Evolutionary conservation across 2,113 vertebrate species (phyloP), one percentile per base, ranked within the genome.

Genomic region (Mellivora capensis): DNA sequence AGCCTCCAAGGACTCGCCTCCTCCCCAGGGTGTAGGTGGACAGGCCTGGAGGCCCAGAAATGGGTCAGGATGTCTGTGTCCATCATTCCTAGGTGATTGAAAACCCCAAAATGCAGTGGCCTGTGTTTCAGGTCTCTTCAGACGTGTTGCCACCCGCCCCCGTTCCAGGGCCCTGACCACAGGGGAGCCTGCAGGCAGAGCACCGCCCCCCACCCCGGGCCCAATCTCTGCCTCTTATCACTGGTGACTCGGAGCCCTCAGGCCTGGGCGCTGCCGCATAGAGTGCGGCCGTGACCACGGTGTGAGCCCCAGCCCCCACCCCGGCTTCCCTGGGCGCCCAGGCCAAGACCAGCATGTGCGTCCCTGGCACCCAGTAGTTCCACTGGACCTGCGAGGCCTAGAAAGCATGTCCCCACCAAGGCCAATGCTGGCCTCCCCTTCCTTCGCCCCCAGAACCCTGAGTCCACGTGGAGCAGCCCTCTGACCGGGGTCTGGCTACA

Each of bases 281-380:
- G 44, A 72, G 15, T 29, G 9, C 27, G 17, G 39, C 39, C 4
- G 2, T 44, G 81, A 29, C 21, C 12, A 15, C 15, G 7, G 11
- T 31, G 13, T 27, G 39, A 47, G 72, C 7, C 10, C 54, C 54
- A 8, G 39, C 37, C 15, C 37, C 12, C n/a, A n/a, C n/a, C n/a
- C 39, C 57, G 2, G 25, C 57, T 83, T 59, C 27, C 54, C 37
- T 4, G 2, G 14, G 37, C 3, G 8, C 39, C 27, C 54, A 12
- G 15, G 37, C n/a, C 2, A 15, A 42, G 37, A 9, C 9, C 9
- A 31, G 57, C 8, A 2, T 59, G n/a, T 10, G 20, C 15, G 1
- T 59, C 27, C 57, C 17, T 6, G 9, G 17, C 10, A 7, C 57
- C 79, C n/a, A 14, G 10, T 7, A 34, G 49, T 52, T 13, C 67